Evolutionary conservation across 2,888 invertebrate genomes (phyloP).

Genomic region (Blastobasis lacticolella): DNA sequence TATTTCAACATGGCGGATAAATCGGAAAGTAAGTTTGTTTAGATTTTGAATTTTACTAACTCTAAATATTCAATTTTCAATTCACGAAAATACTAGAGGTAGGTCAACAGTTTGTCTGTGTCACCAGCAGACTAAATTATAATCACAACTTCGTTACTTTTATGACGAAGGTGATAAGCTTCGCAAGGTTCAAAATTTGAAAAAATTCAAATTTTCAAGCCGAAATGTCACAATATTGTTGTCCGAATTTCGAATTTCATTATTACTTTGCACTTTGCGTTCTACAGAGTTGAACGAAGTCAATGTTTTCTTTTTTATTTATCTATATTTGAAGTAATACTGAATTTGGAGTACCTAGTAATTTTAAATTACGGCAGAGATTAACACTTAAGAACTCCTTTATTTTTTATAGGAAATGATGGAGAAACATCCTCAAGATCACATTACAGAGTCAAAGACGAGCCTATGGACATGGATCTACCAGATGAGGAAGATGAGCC

Average conservation of each 20-base stretch:
- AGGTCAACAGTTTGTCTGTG: too few species aligned
- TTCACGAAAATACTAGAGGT: too few species aligned
- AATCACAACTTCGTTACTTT: conserved; percentile 17
- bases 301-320: too few species aligned
- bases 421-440: conserved; percentile 39
- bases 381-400: too few species aligned
- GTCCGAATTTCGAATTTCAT: conserved; percentile 31
- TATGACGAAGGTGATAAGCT: conserved; percentile 24
- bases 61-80: too few species aligned
- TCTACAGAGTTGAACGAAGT: too few species aligned
- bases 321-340: too few species aligned
- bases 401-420: conserved; percentile 39
- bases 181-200: conserved; percentile 70
- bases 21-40: conserved; percentile 83
- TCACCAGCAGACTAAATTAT: background rate
- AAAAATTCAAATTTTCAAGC: conserved; percentile 66
- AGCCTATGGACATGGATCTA: conserved; percentile 76
- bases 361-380: too few species aligned
- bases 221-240: conserved; percentile 46
- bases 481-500: conserved; percentile 80
- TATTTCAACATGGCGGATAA: conserved; percentile 85
- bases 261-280: background rate
- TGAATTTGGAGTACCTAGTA: too few species aligned
- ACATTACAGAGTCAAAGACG: conserved; percentile 65
- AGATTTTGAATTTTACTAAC: conserved; percentile 28